phyloP scores from a whole-genome alignment of 2,113 vertebrate genomes.

The Pheucticus melanocephalus region DNA sequence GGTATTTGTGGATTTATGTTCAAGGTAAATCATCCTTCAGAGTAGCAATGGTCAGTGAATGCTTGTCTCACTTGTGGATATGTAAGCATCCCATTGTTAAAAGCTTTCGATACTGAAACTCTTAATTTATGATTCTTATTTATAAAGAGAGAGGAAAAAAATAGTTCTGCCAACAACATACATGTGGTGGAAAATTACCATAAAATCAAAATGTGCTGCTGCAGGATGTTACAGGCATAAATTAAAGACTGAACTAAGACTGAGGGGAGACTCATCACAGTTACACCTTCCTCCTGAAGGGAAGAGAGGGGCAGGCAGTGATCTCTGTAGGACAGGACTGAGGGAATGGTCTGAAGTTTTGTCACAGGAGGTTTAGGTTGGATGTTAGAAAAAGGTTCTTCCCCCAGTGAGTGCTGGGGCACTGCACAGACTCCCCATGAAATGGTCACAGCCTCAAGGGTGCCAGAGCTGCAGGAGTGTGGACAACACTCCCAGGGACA shows the following conservation, averaged over 20 bases:
- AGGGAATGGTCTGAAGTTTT: background rate
- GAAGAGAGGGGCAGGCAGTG: background rate
- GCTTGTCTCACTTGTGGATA: background rate
- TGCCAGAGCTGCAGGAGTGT: background rate
- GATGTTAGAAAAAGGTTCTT: background rate
- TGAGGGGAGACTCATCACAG: background rate
- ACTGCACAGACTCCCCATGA: background rate
- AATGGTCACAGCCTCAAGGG: rapidly evolving
- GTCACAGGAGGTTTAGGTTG: background rate
- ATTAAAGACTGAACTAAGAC: background rate
- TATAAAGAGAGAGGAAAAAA: background rate
- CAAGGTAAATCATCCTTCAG: background rate
- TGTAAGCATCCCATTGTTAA: background rate
- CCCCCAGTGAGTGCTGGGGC: background rate
- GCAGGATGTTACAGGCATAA: no score
- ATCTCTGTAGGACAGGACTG: background rate
- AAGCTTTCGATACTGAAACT: background rate
- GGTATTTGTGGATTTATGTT: background rate
- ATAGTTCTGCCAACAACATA: background rate
- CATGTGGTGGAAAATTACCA: background rate
- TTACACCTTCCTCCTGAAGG: background rate
- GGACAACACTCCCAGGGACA: background rate
- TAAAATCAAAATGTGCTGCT: background rate
- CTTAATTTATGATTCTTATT: background rate
- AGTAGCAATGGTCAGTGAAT: background rate